Conservation (phyloP, 2,888 invertebrate genomes). For the Drosophila recens region DNA sequence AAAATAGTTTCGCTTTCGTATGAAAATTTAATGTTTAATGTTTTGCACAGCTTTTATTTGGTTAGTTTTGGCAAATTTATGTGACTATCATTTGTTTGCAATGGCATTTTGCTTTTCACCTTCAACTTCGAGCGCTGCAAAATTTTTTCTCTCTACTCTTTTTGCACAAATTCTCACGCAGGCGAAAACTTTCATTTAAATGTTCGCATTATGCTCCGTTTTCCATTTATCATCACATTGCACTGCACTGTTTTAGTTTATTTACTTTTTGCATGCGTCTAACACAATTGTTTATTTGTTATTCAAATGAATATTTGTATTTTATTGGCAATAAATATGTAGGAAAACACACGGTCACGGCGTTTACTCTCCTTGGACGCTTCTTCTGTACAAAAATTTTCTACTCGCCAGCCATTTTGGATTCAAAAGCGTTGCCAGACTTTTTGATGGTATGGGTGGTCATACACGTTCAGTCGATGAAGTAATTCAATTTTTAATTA, state of each 20-base stretch:
- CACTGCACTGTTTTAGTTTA: slow-evolving; percentile 23
- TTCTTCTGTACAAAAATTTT: slow-evolving; percentile 83
- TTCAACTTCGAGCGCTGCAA: slow-evolving; percentile 57
- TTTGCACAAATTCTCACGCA: slow-evolving; percentile 60
- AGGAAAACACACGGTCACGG: slow-evolving; percentile 73
- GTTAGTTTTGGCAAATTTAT: slow-evolving; percentile 38
- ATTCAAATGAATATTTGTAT: slow-evolving; percentile 55
- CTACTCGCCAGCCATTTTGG: slow-evolving; percentile 81
- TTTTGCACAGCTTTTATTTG: slow-evolving; percentile 30
- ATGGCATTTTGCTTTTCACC: slow-evolving; percentile 60
- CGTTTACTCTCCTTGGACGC: slow-evolving; percentile 81
- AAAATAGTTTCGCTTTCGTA: slow-evolving; percentile 60
- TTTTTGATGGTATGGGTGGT: not conserved
- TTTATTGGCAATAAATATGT: slow-evolving; percentile 62
- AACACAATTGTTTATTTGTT: slow-evolving; percentile 62
- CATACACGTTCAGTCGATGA: slow-evolving; percentile 46
- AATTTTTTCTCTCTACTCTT: slow-evolving; percentile 62
- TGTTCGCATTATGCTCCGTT: slow-evolving; percentile 41
- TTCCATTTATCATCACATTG: slow-evolving; percentile 28
- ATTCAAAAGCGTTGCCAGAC: slow-evolving; percentile 56
- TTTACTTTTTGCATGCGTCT: slow-evolving; percentile 14
- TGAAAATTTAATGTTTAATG: slow-evolving; percentile 27
- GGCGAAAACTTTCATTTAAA: slow-evolving; percentile 68
- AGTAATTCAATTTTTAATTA: not conserved
- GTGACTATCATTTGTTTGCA: slow-evolving; percentile 37